Evolutionary conservation across 2,888 invertebrate genomes (phyloP).

Genomic region (Apomyelois bistriatella): DNA sequence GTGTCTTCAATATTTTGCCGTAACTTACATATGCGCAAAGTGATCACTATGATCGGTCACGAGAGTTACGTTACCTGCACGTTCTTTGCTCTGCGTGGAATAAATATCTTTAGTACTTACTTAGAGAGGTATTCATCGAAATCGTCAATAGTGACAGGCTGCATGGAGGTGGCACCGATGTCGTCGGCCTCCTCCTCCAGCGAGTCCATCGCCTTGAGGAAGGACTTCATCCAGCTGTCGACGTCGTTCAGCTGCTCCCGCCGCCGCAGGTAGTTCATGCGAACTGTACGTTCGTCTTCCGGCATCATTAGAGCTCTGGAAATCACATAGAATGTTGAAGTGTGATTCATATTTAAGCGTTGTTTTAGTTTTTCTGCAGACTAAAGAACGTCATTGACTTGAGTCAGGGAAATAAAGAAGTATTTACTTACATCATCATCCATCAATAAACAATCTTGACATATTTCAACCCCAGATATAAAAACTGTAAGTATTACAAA

Average conservation of each 20-base stretch:
- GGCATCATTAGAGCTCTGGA: slow-evolving; percentile 92
- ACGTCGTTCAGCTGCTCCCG: slow-evolving; percentile 92
- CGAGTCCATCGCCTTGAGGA: slow-evolving; percentile 92
- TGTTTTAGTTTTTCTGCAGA: too few species aligned
- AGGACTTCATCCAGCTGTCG: slow-evolving; percentile 93
- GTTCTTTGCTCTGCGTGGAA: too few species aligned
- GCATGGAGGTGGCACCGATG: slow-evolving; percentile 91
- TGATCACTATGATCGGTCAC: too few species aligned
- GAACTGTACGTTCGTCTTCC: slow-evolving; percentile 90
- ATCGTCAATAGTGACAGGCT: slow-evolving; percentile 93
- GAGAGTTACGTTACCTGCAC: too few species aligned
- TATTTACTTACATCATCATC: too few species aligned
- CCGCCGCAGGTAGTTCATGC: slow-evolving; percentile 91
- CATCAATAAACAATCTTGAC: too few species aligned
- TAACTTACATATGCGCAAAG: too few species aligned
- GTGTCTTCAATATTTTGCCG: not conserved
- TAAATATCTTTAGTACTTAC: slow-evolving; percentile 81
- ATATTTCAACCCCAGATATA: too few species aligned
- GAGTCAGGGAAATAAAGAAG: too few species aligned
- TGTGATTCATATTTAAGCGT: not conserved
- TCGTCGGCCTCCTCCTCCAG: slow-evolving; percentile 90
- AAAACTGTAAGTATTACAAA: too few species aligned
- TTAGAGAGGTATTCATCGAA: slow-evolving; percentile 93
- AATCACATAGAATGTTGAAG: slow-evolving; percentile 7
- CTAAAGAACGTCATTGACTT: too few species aligned